Base-by-base conservation (phyloP, 2,113 vertebrate genomes). In the Rhizomys pruinosus region DNA sequence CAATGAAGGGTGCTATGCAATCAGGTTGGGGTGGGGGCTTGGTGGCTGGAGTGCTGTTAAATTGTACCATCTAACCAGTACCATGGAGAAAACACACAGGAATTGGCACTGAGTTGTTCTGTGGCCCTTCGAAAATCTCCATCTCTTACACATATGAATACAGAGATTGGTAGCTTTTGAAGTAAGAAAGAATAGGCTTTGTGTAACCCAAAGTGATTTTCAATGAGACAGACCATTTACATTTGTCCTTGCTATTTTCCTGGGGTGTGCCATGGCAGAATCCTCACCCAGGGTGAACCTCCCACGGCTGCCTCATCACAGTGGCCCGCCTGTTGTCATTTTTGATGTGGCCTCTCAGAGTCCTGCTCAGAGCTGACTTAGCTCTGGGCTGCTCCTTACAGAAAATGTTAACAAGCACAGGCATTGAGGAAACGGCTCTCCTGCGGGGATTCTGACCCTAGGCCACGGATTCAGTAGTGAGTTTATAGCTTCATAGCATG, bases 361-460 rank as follows among this genome's bases (percentile, higher is more conserved):
- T 95, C 66, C 68, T 0, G 64, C 80, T 84, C 42, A 55, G 90
- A 66, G 57, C 91, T 80, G 85, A 85, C 93, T 91, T 81, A 4
- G 80, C 95, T 89, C 37, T 42, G 72, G 25, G 47, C 63, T 66
- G 93, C 85, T 95, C 85, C 93, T 90, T 29, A 2, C 57, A 92
- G 97, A 94, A 79, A 92, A 95, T 44, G 95, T 96, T 94, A 95
- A 97, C 69, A 72, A 84, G 52, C 80, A 5, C 90, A 19, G 93
- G 68, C 95, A 63, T 59, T 63, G 79, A 94, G 96, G 89, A 39
- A 87, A 16, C 5, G 0, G 7, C n/a, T 8, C 57, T 95, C 90
- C 96, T 42, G 92, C 59, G 32, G 84, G 72, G 87, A 95, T 6
- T 52, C 71, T 96, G 97, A 94, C 42, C 59, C 3, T 20, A 92